Conservation (phyloP, 2,888 invertebrate species). For the Pollenia griseotomentosa region DNA sequence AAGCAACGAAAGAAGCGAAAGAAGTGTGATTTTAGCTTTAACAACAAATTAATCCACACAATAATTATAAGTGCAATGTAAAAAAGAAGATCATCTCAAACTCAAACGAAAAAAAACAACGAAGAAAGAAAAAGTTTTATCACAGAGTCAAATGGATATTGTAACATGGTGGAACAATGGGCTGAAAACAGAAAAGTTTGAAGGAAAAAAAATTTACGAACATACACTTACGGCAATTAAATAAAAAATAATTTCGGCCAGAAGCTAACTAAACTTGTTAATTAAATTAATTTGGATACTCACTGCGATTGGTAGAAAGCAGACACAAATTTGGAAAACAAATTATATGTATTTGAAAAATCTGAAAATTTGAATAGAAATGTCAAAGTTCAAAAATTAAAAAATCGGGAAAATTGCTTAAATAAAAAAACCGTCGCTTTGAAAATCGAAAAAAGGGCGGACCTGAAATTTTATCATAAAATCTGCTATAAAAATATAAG, state of each 20-base stretch:
- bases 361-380: too few species aligned
- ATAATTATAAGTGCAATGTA: constrained; percentile 57
- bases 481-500: too few species aligned
- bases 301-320: too few species aligned
- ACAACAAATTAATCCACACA: constrained; percentile 66
- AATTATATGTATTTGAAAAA: too few species aligned
- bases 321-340: too few species aligned
- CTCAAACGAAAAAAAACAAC: background rate
- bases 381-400: too few species aligned
- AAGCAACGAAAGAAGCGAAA: constrained; percentile 26
- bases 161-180: constrained; percentile 21
- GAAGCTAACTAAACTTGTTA: too few species aligned
- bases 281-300: too few species aligned
- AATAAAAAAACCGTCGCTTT: too few species aligned
- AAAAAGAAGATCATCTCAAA: constrained; percentile 48
- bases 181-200: background rate
- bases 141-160: constrained; percentile 4
- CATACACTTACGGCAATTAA: background rate
- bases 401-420: too few species aligned
- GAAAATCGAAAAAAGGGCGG: too few species aligned
- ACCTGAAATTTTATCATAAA: too few species aligned
- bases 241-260: background rate
- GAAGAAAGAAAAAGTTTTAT: constrained; percentile 1
- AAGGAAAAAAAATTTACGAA: background rate
- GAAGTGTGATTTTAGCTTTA: constrained; percentile 62